A percentile compares a stretch with the other conserved stretches of the same genome.
phyloP scores from a whole-genome alignment of 2,797 vertebrate species.

The Macrochelys suwanniensis region DNA sequence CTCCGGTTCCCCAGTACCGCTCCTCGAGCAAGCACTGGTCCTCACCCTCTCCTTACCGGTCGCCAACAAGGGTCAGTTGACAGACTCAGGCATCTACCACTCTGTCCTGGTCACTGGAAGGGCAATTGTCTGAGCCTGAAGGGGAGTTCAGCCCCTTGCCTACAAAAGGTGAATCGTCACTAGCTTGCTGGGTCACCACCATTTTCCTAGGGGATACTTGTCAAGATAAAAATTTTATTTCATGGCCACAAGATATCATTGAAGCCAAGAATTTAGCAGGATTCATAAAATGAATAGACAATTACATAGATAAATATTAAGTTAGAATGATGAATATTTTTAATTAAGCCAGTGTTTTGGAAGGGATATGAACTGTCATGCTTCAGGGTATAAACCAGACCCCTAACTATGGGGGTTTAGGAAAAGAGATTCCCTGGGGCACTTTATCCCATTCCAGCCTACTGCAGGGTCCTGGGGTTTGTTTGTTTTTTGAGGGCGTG shows the following conservation, averaged over 20 bases:
- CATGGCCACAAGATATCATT: background rate
- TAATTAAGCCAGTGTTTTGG: background rate
- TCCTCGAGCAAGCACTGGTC: too few relatives aligned
- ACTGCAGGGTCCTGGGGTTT: background rate
- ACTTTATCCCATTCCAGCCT: background rate
- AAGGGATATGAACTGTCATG: background rate
- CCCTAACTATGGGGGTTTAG: background rate
- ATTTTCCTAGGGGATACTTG: constrained; percentile 27
- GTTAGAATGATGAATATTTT: constrained; percentile 4
- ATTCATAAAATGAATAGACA: background rate
- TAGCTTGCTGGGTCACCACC: too few relatives aligned
- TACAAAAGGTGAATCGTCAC: too few relatives aligned
- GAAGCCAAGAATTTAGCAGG: too few relatives aligned
- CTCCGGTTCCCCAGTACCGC: too few relatives aligned
- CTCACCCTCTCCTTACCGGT: too few relatives aligned
- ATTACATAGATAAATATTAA: constrained; percentile 1
- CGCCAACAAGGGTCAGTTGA: too few relatives aligned
- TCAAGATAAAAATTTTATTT: background rate
- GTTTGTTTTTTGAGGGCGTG: too few relatives aligned
- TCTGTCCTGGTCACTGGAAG: too few relatives aligned
- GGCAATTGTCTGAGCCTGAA: too few relatives aligned
- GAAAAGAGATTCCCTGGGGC: background rate
- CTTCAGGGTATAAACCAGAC: background rate
- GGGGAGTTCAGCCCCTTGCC: too few relatives aligned
- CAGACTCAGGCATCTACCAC: too few relatives aligned